A percentile compares a stretch with the other conserved stretches of the same genome.
These are phyloP conservation scores for Drosophila prolongata DNA, from an alignment of 2,888 invertebrate genomes.

Conservation along the genomic window DNA sequence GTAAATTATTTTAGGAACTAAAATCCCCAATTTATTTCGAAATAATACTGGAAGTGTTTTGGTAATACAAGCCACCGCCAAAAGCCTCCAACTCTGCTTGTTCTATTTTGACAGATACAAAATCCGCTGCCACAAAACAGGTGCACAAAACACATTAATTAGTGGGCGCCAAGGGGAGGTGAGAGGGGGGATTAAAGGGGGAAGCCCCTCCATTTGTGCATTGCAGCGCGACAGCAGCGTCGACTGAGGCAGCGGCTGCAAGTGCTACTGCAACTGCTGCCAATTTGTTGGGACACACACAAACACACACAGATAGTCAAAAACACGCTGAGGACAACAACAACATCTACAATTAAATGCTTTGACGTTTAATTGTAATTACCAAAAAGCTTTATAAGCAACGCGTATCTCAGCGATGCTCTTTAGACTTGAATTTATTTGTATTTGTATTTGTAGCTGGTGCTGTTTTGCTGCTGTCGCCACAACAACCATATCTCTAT, in stretches of 20 bases:
- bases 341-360: constrained; percentile 61
- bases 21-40: not conserved
- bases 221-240: constrained; percentile 52
- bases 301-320: constrained; percentile 14
- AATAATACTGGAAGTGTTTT: not conserved
- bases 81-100: constrained; percentile 17
- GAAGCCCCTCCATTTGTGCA: constrained; percentile 49
- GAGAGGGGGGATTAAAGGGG: constrained; percentile 7
- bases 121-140: constrained; percentile 53
- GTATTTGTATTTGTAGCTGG: constrained; percentile 57
- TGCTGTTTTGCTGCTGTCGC: constrained; percentile 40
- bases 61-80: not conserved
- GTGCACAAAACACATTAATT: constrained; percentile 57
- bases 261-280: constrained; percentile 38
- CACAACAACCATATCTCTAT: constrained; percentile 55
- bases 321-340: constrained; percentile 18
- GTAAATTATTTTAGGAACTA: not conserved
- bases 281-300: constrained; percentile 66
- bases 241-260: constrained; percentile 20
- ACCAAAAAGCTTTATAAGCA: constrained; percentile 69
- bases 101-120: constrained; percentile 25
- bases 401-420: constrained; percentile 71
- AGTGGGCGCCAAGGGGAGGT: constrained; percentile 4
- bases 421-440: constrained; percentile 68
- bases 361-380: constrained; percentile 78